These are phyloP conservation scores for Tinea semifulvella DNA, from an alignment of 2,888 invertebrate species.

Conservation along the genomic window DNA sequence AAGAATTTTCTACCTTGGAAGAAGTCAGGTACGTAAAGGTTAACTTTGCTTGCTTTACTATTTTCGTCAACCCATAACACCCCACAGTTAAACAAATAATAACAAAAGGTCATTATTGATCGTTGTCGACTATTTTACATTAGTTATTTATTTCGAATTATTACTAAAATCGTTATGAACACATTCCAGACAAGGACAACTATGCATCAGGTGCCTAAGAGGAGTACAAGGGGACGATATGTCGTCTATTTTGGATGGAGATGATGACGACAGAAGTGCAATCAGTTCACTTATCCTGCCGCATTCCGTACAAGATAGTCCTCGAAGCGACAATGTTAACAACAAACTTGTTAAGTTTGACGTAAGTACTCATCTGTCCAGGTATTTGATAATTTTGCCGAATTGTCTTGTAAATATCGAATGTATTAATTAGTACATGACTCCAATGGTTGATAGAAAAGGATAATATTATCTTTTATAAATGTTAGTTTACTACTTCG, in stretches of 20 bases:
- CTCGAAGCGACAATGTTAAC: constrained; percentile 49
- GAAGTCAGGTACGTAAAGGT: constrained; percentile 76
- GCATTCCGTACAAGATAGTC: constrained; percentile 49
- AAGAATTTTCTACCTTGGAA: constrained; percentile 83
- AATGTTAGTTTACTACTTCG: background rate
- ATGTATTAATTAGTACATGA: background rate
- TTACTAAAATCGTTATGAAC: too few relatives aligned
- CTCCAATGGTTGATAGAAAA: too few relatives aligned
- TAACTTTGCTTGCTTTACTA: too few relatives aligned
- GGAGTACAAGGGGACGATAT: constrained; percentile 70
- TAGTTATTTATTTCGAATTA: too few relatives aligned
- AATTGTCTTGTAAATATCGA: background rate
- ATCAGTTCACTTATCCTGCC: constrained; percentile 62
- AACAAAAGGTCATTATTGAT: too few relatives aligned
- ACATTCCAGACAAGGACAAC: constrained; percentile 78
- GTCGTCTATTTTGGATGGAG: constrained; percentile 74
- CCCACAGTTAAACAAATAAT: too few relatives aligned
- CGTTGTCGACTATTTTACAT: too few relatives aligned
- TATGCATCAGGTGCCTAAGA: constrained; percentile 82
- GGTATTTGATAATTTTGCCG: constrained; percentile 1
- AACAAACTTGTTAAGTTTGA: constrained; percentile 66
- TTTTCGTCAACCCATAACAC: too few relatives aligned
- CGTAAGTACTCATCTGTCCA: constrained; percentile 52
- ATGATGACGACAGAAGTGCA: constrained; percentile 76
- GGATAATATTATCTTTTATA: too few relatives aligned